A percentile compares a stretch with the other conserved stretches of the same genome.
Evolutionary conservation across 2,113 vertebrate species (phyloP).

Genomic region (Eolophus roseicapilla): DNA sequence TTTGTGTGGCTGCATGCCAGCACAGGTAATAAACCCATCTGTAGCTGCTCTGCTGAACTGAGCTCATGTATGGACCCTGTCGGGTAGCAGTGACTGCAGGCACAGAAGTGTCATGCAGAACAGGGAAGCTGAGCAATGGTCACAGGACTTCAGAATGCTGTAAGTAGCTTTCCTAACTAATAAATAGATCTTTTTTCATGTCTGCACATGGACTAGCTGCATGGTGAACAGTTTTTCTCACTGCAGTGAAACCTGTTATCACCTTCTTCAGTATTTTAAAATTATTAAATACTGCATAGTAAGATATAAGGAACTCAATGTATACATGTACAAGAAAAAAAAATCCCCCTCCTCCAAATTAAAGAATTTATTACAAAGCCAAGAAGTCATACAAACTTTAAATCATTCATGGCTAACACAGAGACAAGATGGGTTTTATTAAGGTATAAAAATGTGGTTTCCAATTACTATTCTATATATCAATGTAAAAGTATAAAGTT

Average conservation of each 20-base stretch:
- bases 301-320: not conserved
- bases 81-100: accelerated
- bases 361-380: not conserved
- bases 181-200: not conserved
- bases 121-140: not conserved
- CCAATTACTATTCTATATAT: not conserved
- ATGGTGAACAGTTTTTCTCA: not conserved
- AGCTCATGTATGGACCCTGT: not conserved
- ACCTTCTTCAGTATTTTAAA: not conserved
- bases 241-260: not conserved
- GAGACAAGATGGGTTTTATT: not conserved
- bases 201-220: not conserved
- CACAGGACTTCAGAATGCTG: not conserved
- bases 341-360: not conserved
- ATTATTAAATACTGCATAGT: not conserved
- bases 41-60: not conserved
- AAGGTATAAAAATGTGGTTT: not conserved
- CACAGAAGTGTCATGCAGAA: not conserved
- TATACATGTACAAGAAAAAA: not conserved
- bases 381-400: not conserved
- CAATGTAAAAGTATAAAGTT: not conserved
- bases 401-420: not conserved
- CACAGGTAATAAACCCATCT: not conserved
- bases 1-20: not conserved
- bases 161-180: not conserved